Evolutionary conservation across 37 sponge, comb jelly and placozoan species (phyloP), one percentile per base, ranked within the genome.

Genomic region (Beroe forskalii): DNA sequence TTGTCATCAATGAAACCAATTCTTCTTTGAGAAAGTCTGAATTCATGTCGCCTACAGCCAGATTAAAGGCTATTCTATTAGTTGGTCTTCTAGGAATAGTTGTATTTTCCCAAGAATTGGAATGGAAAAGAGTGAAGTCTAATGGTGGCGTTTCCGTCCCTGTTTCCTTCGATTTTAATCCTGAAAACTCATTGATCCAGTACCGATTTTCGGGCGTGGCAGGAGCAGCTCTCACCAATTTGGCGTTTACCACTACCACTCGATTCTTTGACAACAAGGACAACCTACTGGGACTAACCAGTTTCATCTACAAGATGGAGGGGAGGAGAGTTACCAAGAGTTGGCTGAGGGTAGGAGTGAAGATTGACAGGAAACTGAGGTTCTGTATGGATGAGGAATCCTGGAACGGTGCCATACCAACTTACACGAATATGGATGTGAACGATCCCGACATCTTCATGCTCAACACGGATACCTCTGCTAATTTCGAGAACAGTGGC

Each of bases 271-370:
- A 69, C 72, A 32, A 36, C 1, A 9, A 31, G 2, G 32, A 69
- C 38, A 36, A 33, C 33, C 35, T 69, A 2, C 17, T 69, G 9
- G 72, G 38, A 1, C 33, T 69, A 37, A 35, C 72, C 38, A 32
- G 33, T 35, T 69, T 36, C 38, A 27, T 69, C 17, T 69, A 69
- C 38, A 9, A 69, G 72, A 69, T 69, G 72, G 32, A 69, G 36
- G 72, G 72, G 36, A 36, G 32, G 72, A 69, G 32, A 32, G 39
- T 69, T 2, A 69, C 38, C 2, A 69, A 69, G 39, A 69, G 32
- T 32, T 32, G 27, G 32, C 39, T 69, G 17, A 69, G 72, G 72
- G 20, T 69, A 2, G 72, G 72, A 1, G 72, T 33, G 1, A 69
- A 37, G 72, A 36, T 14, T 0, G 39, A 32, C 19, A 36, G 38